These are phyloP conservation scores for Ectemnius continuus DNA, from an alignment of 2,888 invertebrate genomes.

Conservation along the genomic window DNA sequence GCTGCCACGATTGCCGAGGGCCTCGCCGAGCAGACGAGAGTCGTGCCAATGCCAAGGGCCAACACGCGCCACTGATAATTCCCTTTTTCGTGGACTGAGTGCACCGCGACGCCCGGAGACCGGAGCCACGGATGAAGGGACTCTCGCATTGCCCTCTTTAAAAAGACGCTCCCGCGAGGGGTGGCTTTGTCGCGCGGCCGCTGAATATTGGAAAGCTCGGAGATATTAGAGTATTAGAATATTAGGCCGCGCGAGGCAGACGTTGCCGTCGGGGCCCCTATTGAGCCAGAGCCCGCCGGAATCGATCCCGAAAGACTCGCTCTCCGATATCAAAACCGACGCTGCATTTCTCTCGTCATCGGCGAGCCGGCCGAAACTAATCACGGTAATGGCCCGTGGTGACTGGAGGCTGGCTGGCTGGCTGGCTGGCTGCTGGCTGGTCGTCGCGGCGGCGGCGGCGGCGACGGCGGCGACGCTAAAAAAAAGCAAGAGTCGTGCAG, in stretches of 20 bases:
- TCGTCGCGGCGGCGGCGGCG: background rate
- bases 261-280: background rate
- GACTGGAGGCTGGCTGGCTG: background rate
- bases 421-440: background rate
- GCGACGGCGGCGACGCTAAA: background rate
- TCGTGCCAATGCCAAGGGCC: conserved; percentile 47
- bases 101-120: background rate
- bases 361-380: conserved; percentile 21
- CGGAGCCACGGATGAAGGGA: background rate
- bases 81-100: conserved; percentile 29
- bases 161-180: conserved; percentile 2
- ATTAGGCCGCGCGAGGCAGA: conserved; percentile 2
- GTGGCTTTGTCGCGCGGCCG: conserved; percentile 1
- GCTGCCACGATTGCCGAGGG: too few relatives aligned
- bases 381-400: conserved; percentile 25
- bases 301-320: background rate
- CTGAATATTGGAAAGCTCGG: background rate
- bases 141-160: conserved; percentile 1
- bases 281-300: background rate
- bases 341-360: conserved; percentile 1
- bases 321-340: background rate
- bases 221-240: conserved; percentile 8
- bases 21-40: background rate
- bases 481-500: background rate
- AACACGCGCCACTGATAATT: conserved; percentile 45